phyloP scores from a whole-genome alignment of 2,113 vertebrate genomes.

The Nycticebus coucang region DNA sequence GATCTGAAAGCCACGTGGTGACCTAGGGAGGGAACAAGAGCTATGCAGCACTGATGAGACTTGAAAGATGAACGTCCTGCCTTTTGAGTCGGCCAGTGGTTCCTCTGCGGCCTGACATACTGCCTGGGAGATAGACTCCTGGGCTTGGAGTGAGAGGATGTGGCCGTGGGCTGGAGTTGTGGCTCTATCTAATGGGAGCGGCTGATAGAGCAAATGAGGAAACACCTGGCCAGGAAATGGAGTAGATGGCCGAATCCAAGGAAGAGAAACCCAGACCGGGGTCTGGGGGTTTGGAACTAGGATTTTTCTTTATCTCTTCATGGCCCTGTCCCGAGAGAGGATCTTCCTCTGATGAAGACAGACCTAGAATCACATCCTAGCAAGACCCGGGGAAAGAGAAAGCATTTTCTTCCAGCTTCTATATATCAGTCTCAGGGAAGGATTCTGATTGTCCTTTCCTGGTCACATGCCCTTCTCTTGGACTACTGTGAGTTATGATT shows the following conservation, averaged over 20 bases:
- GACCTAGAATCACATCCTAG: neutral
- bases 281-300: neutral
- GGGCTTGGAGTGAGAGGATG: fast-evolving
- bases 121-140: neutral
- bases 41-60: neutral
- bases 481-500: neutral
- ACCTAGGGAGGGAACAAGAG: neutral
- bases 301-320: neutral
- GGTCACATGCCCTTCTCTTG: neutral
- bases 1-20: neutral
- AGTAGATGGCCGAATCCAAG: neutral
- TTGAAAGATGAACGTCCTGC: neutral
- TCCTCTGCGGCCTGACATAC: neutral
- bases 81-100: neutral
- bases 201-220: neutral
- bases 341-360: neutral
- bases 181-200: neutral
- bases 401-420: neutral
- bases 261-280: neutral
- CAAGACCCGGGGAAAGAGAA: neutral
- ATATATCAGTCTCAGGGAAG: neutral
- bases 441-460: neutral
- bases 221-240: neutral
- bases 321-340: neutral
- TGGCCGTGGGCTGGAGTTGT: neutral